A percentile compares a stretch with the other conserved stretches of the same genome.
Evolutionary conservation across 2,888 invertebrate genomes (phyloP).

Genomic region (Cephonodes hylas): DNA sequence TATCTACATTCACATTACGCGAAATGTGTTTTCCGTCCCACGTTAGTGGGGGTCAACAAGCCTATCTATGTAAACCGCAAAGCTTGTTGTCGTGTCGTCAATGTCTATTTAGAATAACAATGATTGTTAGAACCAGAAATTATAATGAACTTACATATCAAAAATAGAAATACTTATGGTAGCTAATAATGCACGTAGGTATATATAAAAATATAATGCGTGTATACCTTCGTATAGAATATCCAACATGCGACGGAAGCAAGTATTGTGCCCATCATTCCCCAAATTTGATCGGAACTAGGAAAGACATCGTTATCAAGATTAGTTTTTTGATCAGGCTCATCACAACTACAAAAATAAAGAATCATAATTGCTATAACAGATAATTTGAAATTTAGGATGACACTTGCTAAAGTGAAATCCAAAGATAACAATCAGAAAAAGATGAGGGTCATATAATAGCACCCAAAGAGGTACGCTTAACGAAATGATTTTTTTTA

Average conservation of each 20-base stretch:
- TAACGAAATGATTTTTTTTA: too few relatives aligned
- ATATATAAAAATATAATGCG: not conserved
- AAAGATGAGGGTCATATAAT: not conserved
- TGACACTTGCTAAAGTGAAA: not conserved
- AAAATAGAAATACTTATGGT: too few relatives aligned
- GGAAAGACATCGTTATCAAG: slow-evolving; percentile 50
- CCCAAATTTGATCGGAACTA: slow-evolving; percentile 60
- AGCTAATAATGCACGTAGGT: too few relatives aligned
- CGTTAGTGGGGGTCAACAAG: too few relatives aligned
- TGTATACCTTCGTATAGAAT: slow-evolving; percentile 50
- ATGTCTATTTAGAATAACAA: too few relatives aligned
- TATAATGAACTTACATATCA: too few relatives aligned
- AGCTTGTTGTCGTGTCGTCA: too few relatives aligned
- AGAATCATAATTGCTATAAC: slow-evolving; percentile 32
- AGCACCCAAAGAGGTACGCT: not conserved
- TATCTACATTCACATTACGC: too few relatives aligned
- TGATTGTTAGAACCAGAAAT: too few relatives aligned
- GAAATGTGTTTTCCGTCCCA: too few relatives aligned
- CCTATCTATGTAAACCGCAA: too few relatives aligned
- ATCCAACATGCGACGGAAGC: slow-evolving; percentile 56
- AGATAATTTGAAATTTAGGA: not conserved
- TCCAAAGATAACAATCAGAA: not conserved
- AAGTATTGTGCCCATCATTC: slow-evolving; percentile 62
- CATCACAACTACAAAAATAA: slow-evolving; percentile 61
- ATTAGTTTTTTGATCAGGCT: slow-evolving; percentile 34